Conservation (phyloP, 2,113 vertebrate species). For the Melanerpes aurifrons region DNA sequence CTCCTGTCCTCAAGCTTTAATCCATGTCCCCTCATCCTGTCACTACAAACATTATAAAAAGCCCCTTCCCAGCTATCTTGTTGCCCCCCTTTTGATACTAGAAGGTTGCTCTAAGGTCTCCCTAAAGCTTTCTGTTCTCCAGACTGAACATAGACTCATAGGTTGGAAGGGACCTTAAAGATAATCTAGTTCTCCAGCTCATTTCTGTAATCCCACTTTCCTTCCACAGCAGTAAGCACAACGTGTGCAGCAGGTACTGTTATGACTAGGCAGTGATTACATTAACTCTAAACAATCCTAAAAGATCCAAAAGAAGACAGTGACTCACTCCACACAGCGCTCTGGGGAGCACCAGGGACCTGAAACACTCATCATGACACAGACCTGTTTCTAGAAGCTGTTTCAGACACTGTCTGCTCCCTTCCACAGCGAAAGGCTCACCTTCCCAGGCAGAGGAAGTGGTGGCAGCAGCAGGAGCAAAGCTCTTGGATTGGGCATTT, state of each 20-base stretch:
- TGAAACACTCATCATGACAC: not conserved
- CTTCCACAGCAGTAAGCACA: not conserved
- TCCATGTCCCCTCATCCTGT: too few species aligned
- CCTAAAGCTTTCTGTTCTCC: too few species aligned
- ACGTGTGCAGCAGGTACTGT: accelerated
- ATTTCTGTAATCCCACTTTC: not conserved
- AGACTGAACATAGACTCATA: too few species aligned
- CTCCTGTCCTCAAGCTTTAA: too few species aligned
- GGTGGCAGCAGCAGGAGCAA: not conserved
- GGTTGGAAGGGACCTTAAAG: too few species aligned
- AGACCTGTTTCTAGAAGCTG: not conserved
- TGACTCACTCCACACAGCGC: not conserved
- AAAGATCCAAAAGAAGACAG: not conserved
- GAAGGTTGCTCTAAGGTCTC: too few species aligned
- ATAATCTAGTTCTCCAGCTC: not conserved
- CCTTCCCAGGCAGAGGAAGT: not conserved
- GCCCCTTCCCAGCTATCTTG: too few species aligned
- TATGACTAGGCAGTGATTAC: not conserved
- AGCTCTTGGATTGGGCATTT: not conserved
- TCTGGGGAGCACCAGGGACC: not conserved
- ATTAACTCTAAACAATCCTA: not conserved
- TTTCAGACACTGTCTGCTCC: not conserved
- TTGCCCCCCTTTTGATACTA: too few species aligned
- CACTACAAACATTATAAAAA: too few species aligned
- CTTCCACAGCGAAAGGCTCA: not conserved